phyloP scores from a whole-genome alignment of 2,888 invertebrate species.

The Hirtodrosophila confusa region DNA sequence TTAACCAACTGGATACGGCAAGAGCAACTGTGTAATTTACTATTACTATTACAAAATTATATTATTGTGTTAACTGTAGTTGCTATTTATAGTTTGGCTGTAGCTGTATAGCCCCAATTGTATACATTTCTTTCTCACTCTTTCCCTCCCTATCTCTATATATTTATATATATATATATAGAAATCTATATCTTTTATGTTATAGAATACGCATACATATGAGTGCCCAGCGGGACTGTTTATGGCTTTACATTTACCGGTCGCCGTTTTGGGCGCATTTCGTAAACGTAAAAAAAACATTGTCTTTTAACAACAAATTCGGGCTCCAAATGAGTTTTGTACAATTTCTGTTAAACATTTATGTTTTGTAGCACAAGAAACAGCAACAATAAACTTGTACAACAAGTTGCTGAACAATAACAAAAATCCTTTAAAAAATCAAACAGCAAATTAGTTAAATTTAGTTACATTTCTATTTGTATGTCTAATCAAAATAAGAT shows the following conservation, averaged over 20 bases:
- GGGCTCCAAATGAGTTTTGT: conserved; percentile 20
- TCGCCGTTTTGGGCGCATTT: conserved; percentile 15
- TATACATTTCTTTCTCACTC: conserved; percentile 24
- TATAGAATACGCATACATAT: conserved; percentile 74
- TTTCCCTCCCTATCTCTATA: conserved; percentile 5
- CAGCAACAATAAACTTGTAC: conserved; percentile 58
- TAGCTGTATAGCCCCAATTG: conserved; percentile 20
- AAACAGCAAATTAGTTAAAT: conserved; percentile 68
- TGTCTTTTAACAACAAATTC: conserved; percentile 8
- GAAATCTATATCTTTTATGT: conserved; percentile 47
- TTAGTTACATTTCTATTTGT: conserved; percentile 72
- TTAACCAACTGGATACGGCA: conserved; percentile 12
- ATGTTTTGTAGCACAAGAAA: conserved; percentile 66
- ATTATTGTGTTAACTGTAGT: conserved; percentile 45
- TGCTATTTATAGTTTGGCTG: conserved; percentile 20
- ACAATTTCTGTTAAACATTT: conserved; percentile 51
- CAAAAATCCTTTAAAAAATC: conserved; percentile 15
- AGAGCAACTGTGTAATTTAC: conserved; percentile 42
- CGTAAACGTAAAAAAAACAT: conserved; percentile 16
- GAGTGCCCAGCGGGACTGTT: conserved; percentile 32
- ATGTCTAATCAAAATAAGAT: conserved; percentile 56
- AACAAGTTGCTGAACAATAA: conserved; percentile 63
- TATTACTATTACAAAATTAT: conserved; percentile 52
- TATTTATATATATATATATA: not conserved
- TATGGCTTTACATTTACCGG: conserved; percentile 5